Evolutionary conservation across 64 coral and sea anemone genomes (phyloP).

Genomic region (Pocillopora verrucosa): DNA sequence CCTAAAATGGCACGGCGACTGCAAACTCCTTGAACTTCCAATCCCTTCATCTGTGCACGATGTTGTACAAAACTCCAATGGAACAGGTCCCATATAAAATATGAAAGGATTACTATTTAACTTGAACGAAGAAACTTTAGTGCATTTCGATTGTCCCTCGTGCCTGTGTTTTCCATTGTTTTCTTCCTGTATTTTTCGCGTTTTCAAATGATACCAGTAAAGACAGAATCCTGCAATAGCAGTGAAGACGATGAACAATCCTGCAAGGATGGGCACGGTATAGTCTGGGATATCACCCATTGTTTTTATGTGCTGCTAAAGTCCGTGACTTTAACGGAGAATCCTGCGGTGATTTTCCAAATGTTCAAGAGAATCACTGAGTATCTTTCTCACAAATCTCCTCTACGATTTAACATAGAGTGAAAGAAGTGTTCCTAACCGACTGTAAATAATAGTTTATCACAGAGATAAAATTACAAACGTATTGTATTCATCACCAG

Average conservation of each 20-base stretch:
- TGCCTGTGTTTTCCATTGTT: background rate
- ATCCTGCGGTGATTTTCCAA: background rate
- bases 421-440: too few species aligned
- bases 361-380: background rate
- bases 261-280: background rate
- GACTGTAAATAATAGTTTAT: too few species aligned
- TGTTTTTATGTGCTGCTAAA: background rate
- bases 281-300: background rate
- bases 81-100: background rate
- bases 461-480: too few species aligned
- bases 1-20: background rate
- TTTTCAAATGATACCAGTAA: slow-evolving; percentile 13
- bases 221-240: background rate
- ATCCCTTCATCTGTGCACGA: background rate
- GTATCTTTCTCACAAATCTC: background rate
- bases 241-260: background rate
- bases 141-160: background rate
- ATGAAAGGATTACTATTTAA: background rate
- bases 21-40: background rate
- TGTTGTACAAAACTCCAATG: background rate
- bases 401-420: background rate
- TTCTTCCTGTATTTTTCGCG: background rate
- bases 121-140: background rate
- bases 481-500: too few species aligned
- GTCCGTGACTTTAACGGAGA: too few species aligned